Evolutionary conservation across 2,113 vertebrate genomes (phyloP), one percentile per base, ranked within the genome.

Genomic region (Progne subis): DNA sequence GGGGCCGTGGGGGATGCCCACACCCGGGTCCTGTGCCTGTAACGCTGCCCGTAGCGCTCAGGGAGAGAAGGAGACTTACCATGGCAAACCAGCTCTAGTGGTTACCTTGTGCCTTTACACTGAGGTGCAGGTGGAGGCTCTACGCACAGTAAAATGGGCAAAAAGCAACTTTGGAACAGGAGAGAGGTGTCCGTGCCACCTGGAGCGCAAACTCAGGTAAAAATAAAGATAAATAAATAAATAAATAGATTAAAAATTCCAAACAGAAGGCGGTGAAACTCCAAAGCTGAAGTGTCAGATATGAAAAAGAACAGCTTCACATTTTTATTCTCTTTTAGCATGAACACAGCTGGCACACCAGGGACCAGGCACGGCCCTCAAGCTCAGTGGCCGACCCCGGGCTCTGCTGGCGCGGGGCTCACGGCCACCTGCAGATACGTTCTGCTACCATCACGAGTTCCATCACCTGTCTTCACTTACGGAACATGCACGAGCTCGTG

Each of bases 61-160:
- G 26, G 11, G 32, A 81, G 53, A 78, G 56, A 87, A 80, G 70
- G 56, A 86, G 53, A 69, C 69, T 95, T 77, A 86, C 90, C 95
- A 82, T 67, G 46, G 87, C 80, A 93, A 64, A 79, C 20, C 56
- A 49, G 78, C 26, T 34, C 68, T 57, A 90, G 76, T 18, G 67
- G 85, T 83, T 46, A 68, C 67, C 85, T 79, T 65, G 83, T 91
- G 94, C 96, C 87, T 93, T 95, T 95, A 87, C 83, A 69, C 76
- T 20, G 63, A 76, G 86, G 53, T 76, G 92, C 92, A 85, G 83
- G 43, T 61, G 87, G 67, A 97, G 90, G 61, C 69, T 85, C 55
- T 91, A 37, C 1, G n/a, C 70, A 76, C 29, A 11, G 86, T 68
- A 87, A 90, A 91, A 79, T 5, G 20, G 88, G 69, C 23, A 78